Conservation (phyloP, 2,113 vertebrate species). For the Bettongia penicillata region DNA sequence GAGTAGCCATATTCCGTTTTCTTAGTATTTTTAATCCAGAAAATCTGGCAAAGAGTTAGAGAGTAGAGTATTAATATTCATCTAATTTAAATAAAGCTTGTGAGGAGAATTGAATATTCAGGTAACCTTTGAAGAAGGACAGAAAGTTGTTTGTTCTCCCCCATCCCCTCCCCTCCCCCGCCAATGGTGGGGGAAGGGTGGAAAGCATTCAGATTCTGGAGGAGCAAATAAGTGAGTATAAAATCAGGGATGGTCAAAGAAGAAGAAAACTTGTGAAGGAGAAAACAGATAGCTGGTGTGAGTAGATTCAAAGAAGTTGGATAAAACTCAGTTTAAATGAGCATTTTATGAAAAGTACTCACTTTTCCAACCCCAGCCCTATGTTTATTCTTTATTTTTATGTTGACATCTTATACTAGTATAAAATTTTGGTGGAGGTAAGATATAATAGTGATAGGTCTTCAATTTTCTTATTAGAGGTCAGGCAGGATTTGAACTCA, state of each 20-base stretch:
- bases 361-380: rapidly evolving
- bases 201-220: not conserved
- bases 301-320: not conserved
- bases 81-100: too few relatives aligned
- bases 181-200: not conserved
- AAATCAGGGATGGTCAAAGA: not conserved
- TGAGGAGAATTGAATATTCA: too few relatives aligned
- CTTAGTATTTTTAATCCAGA: too few relatives aligned
- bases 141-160: too few relatives aligned
- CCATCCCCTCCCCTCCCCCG: too few relatives aligned
- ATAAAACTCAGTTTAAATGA: not conserved
- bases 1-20: too few relatives aligned
- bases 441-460: not conserved
- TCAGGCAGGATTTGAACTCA: not conserved
- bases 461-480: not conserved
- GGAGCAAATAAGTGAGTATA: not conserved
- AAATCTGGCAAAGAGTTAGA: too few relatives aligned
- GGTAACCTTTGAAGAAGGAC: too few relatives aligned
- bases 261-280: not conserved
- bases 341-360: not conserved
- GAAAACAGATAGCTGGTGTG: not conserved
- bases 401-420: not conserved
- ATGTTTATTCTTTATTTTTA: not conserved
- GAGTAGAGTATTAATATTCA: too few relatives aligned
- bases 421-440: not conserved